A percentile compares a stretch with the other conserved stretches of the same genome.
Conservation (phyloP, 2,888 invertebrate genomes). For the Ditylenchus weischeri region DNA sequence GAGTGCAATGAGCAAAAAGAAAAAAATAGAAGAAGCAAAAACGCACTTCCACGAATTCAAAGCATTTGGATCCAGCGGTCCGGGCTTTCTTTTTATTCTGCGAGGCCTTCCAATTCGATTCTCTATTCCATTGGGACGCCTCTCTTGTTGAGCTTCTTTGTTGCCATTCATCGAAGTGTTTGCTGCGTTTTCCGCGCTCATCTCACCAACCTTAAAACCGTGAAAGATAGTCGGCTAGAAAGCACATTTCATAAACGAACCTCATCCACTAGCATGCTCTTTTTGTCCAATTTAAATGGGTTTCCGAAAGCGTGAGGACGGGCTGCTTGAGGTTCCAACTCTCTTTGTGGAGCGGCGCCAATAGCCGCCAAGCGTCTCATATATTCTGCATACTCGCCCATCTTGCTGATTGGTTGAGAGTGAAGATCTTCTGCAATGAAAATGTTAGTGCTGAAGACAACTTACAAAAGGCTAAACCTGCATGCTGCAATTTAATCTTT, state of each 20-base stretch:
- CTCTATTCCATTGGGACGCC: too few relatives aligned
- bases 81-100: slow-evolving; percentile 21
- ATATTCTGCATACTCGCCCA: slow-evolving; percentile 99
- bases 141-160: neutral
- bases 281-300: slow-evolving; percentile 96
- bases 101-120: too few relatives aligned
- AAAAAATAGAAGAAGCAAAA: neutral
- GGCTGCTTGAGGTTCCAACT: slow-evolving; percentile 86
- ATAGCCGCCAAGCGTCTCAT: slow-evolving; percentile 73
- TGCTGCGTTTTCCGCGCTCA: slow-evolving; percentile 16
- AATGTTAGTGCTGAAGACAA: neutral
- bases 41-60: slow-evolving; percentile 25
- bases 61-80: slow-evolving; percentile 19
- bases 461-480: slow-evolving; percentile 62
- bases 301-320: slow-evolving; percentile 98
- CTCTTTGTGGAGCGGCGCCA: slow-evolving; percentile 41
- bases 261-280: slow-evolving; percentile 51
- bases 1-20: neutral
- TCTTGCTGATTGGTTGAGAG: slow-evolving; percentile 89
- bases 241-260: slow-evolving; percentile 20
- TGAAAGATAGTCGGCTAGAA: neutral
- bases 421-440: slow-evolving; percentile 75
- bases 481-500: slow-evolving; percentile 75
- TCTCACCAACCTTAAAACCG: slow-evolving; percentile 23
- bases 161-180: slow-evolving; percentile 2